Evolutionary conservation across 1,140 invertebrate species (phyloP), one percentile per base, ranked within the genome.

Genomic region (Heterodera carotae): DNA sequence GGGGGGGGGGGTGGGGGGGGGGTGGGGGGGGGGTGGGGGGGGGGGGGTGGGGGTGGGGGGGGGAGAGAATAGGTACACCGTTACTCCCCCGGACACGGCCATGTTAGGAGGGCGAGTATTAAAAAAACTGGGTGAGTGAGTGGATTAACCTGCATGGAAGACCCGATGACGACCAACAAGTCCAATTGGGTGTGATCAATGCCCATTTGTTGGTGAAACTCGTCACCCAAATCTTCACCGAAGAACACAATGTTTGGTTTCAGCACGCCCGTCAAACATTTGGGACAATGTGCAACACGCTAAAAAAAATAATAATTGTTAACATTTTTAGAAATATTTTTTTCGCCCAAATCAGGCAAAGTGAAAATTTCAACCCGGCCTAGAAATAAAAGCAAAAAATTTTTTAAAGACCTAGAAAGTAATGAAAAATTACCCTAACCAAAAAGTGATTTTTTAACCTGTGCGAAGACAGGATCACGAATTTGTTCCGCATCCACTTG

Each of bases 201-300:
- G 39, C 69, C 82, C 82, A 82, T 82, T 60, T 83, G 81, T 29
- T 67, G 48, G 67, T 82, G 81, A 39, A 82, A 82, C 22, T 59
- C 34, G 10, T 82, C 81, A 7, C 94, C 93, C 33, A 96, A 88
- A 84, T 93, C 93, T 89, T 96, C 94, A 22, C 94, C 94, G 88
- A 96, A 96, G 89, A 96, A 96, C 25, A 95, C 94, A 85, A 96
- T 96, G 86, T 96, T 93, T 70, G 94, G 94, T 88, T 96, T 96
- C 91, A 96, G 93, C 68, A 96, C 92, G 39, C 91, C 87, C 36
- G 78, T 48, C 22, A 88, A 86, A 88, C 94, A 95, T 64, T 90
- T 91, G 18, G 91, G 90, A 89, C 94, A 96, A 18, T 91, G 88
- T 1, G 94, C 93, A 84, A 96, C 94, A n/a, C 53, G 29, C 43